Evolutionary conservation across 2,797 vertebrate genomes (phyloP), one percentile per base, ranked within the genome.

Genomic region (Leontocebus nigricollis): DNA sequence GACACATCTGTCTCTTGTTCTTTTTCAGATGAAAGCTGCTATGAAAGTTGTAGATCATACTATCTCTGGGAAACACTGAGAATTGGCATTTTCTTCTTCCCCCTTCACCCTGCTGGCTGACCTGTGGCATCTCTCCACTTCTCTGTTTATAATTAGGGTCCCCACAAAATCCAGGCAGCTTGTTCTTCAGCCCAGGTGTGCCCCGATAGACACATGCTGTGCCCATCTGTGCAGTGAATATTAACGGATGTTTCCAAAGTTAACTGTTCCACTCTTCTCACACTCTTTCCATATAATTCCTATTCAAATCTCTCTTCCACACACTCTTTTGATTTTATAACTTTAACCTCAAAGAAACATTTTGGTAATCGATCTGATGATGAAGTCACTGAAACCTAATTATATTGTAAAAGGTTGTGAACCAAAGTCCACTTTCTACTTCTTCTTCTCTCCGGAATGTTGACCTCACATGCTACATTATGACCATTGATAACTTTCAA

Each of bases 121-220:
- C 95, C 96, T 75, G 10, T 61, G 81, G 83, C 88, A 50, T 88
- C 90, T 83, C 61, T 95, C 46, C 24, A 44, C 82, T 46, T 33
- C 64, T 96, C 86, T 97, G 97, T 90, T 98, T 97, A 89, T 94
- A 89, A 96, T 97, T 95, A 95, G 48, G 70, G 52, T 86, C 88
- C 77, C 75, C 39, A 7, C 36, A n/a, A 79, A 88, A 81, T 76
- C 79, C 50, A 86, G 70, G 93, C 64, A 17, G 79, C 27, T 46
- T 20, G 82, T 13, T 33, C 44, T 39, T 67, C 27, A 73, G 36
- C 9, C 84, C 98, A 95, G 95, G 97, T 95, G 88, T 59, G 70
- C 20, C 10, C 24, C 8, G 5, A 2, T n/a, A 8, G 0, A 7
- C 59, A 80, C 95, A 96, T 27, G 50, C 61, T 67, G 72, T 33